Evolutionary conservation across 2,113 vertebrate species (phyloP), one percentile per base, ranked within the genome.

Genomic region (Zosterops lateralis): DNA sequence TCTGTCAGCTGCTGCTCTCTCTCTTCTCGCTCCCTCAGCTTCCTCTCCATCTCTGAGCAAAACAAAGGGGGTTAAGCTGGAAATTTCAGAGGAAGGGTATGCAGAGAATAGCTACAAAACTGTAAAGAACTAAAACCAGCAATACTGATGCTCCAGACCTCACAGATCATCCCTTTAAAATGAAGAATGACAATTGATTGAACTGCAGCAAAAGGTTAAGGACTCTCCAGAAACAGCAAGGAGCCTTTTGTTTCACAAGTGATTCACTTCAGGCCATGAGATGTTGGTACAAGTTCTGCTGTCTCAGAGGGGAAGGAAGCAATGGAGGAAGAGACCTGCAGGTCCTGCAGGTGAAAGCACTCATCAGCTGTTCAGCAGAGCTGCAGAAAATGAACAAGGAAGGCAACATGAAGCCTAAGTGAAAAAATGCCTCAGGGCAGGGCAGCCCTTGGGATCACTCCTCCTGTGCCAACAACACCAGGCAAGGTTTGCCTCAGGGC

Each of bases 1-100:
- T 98, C 98, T 10, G 95, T 87, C 84, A 99, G 96, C 76, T 98
- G 98, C 44, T 98, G 98, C 45, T 98, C 97, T 83, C 97, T 98
- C 93, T 99, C 98, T 88, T 98, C 98, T 45, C 97, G 92, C 72
- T 98, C 94, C 97, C 98, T 99, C 83, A 99, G 66, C 62, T 98
- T 99, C 84, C 98, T 98, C 87, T 99, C 99, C 96, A 99, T 96
- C 47, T 96, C 99, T 99, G 84, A 89, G 81, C 31, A 74, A 92
- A 8, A 79, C 24, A 89, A 79, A 93, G 32, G 40, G 72, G 56
- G n/a, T 51, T 29, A 75, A 47, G 17, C 14, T 10, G 84, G 74
- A 28, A 28, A 65, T 29, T 79, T 12, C n/a, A 86, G 26, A 91
- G 45, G 62, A 22, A 61, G 11, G 26, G 18, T 6, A 54, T 4